Percentiles rank a stretch among this genome's conserved stretches.
Evolutionary conservation across 37 sponge, comb jelly and placozoan species (phyloP).

Genomic region (Geodia barretti): DNA sequence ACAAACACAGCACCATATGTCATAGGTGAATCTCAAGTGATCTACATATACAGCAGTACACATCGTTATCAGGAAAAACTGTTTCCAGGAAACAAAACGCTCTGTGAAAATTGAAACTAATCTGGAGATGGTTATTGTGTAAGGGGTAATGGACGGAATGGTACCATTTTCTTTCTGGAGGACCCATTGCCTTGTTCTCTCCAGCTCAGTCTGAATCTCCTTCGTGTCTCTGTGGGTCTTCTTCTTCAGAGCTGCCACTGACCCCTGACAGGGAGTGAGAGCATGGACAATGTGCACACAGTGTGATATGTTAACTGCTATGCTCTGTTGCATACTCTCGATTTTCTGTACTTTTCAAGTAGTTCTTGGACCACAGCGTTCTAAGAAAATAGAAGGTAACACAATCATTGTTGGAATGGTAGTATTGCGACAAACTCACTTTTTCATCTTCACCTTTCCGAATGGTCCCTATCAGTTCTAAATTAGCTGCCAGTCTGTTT

Average conservation of each 20-base stretch:
- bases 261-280: slow-evolving; percentile 14
- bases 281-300: not conserved
- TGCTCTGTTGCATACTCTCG: slow-evolving; percentile 41
- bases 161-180: not conserved
- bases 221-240: slow-evolving; percentile 13
- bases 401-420: too few species aligned
- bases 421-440: too few species aligned
- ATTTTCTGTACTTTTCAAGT: slow-evolving; percentile 48
- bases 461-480: slow-evolving; percentile 29
- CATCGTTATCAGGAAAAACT: too few species aligned
- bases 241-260: slow-evolving; percentile 19
- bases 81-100: not conserved
- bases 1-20: too few species aligned
- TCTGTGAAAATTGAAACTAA: too few species aligned
- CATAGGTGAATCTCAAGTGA: too few species aligned
- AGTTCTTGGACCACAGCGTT: slow-evolving; percentile 20
- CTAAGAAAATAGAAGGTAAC: too few species aligned
- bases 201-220: slow-evolving; percentile 11
- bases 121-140: too few species aligned
- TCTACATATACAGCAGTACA: too few species aligned
- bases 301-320: not conserved
- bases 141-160: too few species aligned
- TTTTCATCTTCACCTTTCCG: slow-evolving; percentile 24
- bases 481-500: slow-evolving; percentile 24
- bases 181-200: slow-evolving; percentile 8